A percentile compares a stretch with the other conserved stretches of the same genome.
Evolutionary conservation across 2,797 vertebrate genomes (phyloP).

Genomic region (Anguilla obscura): DNA sequence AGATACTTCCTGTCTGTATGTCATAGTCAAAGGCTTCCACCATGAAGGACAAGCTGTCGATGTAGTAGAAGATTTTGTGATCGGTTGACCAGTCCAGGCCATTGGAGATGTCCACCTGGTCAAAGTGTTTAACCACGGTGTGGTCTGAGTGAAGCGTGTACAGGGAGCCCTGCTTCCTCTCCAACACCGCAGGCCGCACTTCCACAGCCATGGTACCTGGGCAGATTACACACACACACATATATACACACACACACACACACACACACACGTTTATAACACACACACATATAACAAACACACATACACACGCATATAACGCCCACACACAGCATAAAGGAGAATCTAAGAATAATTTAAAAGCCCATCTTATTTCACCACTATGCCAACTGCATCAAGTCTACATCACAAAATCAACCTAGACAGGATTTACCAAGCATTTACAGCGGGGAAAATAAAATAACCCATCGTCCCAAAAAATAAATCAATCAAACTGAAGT

Average conservation of each 20-base stretch:
- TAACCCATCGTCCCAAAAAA: constrained; percentile 18
- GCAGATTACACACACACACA: constrained; percentile 25
- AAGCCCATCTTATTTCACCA: not conserved
- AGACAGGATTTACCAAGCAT: not conserved
- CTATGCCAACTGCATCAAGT: not conserved
- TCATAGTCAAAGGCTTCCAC: constrained; percentile 92
- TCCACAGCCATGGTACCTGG: constrained; percentile 88
- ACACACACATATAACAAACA: not conserved
- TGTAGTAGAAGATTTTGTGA: constrained; percentile 86
- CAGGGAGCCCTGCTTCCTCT: constrained; percentile 79
- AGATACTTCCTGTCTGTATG: constrained; percentile 73
- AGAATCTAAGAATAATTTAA: no score
- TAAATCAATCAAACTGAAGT: not conserved
- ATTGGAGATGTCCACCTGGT: constrained; percentile 89
- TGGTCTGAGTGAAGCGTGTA: constrained; percentile 77
- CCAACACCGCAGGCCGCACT: constrained; percentile 68
- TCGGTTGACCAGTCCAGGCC: constrained; percentile 93
- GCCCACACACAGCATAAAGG: no score
- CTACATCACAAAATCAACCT: not conserved
- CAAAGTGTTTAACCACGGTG: constrained; percentile 79
- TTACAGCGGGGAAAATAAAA: constrained; percentile 15
- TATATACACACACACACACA: not conserved
- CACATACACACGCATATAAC: not conserved
- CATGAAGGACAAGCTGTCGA: constrained; percentile 82
- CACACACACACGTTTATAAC: not conserved